Evolutionary conservation across 2,797 vertebrate genomes (phyloP), one percentile per base, ranked within the genome.

Genomic region (Notolepis coatsorum): DNA sequence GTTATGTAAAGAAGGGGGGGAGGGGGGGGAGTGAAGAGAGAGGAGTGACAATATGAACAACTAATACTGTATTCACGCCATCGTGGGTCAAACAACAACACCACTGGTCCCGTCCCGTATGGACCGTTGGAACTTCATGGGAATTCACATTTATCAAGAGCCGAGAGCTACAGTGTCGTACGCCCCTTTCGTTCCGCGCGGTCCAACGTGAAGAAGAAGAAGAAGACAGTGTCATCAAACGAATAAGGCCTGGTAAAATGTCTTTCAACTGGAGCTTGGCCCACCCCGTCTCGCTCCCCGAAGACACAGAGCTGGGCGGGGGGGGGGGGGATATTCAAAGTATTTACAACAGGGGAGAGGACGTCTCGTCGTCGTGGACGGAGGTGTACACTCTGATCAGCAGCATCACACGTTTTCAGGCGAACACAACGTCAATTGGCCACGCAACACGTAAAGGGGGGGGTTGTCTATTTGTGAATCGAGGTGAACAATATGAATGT

Each of bases 231-330:
- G 75, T 81, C 13, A 71, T 70, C 41, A 46, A 33, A 76, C 81
- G 91, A 85, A 77, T 77, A 91, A 93, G 92, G 92, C 93, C 92
- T 85, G 88, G 66, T 77, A 27, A 31, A 13, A 59, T 64, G 79
- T 89, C 77, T 62, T 31, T 30, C 42, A 24, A 54, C 60, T 52
- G 61, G 43, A 43, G 60, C 54, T 65, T 17, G 2, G 38, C 56
- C 46, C 41, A 50, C 43, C n/a, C 21, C n/a, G 62, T 52, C 43
- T 63, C 42, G 28, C 60, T 67, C 65, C 61, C 47, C n/a, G n/a
- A n/a, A n/a, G 27, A 54, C 49, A 61, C 61, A 46, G n/a, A 49
- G 65, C 38, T 15, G 27, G 65, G n/a, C n/a, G n/a, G n/a, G n/a
- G n/a, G n/a, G n/a, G n/a, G n/a, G n/a, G n/a, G 77, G 43, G 65